Conservation (phyloP, 2,797 vertebrate genomes). For the Taeniopygia guttata region DNA sequence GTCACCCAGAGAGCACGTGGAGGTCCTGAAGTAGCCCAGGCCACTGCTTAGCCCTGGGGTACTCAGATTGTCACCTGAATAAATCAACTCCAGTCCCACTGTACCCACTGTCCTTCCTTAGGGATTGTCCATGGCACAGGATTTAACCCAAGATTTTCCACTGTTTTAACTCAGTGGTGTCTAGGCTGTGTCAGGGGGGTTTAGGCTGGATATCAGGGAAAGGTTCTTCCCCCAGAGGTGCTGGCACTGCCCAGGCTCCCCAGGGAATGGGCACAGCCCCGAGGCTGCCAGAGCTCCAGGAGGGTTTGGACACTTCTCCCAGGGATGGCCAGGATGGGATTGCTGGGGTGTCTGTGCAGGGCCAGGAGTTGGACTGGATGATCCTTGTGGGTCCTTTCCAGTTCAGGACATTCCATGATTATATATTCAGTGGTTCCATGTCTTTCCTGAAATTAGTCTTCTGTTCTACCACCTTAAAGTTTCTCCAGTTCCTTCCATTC, state of each 20-base stretch:
- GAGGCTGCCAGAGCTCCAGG: background rate
- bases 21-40: background rate
- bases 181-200: background rate
- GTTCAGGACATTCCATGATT: background rate
- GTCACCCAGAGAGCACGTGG: background rate
- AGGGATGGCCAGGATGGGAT: background rate
- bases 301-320: accelerated
- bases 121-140: background rate
- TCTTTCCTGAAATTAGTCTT: background rate
- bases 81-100: background rate
- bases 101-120: background rate
- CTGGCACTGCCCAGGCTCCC: background rate
- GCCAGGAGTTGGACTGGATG: accelerated
- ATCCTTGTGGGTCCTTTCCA: background rate
- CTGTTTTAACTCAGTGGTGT: background rate
- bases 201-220: accelerated
- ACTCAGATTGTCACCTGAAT: background rate
- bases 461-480: background rate
- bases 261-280: background rate
- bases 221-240: background rate
- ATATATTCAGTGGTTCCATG: background rate
- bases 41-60: background rate
- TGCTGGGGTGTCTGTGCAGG: background rate
- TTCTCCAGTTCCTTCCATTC: background rate
- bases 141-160: background rate